Evolutionary conservation across 2,888 invertebrate genomes (phyloP).

Genomic region (Trileptium ribeirensis): DNA sequence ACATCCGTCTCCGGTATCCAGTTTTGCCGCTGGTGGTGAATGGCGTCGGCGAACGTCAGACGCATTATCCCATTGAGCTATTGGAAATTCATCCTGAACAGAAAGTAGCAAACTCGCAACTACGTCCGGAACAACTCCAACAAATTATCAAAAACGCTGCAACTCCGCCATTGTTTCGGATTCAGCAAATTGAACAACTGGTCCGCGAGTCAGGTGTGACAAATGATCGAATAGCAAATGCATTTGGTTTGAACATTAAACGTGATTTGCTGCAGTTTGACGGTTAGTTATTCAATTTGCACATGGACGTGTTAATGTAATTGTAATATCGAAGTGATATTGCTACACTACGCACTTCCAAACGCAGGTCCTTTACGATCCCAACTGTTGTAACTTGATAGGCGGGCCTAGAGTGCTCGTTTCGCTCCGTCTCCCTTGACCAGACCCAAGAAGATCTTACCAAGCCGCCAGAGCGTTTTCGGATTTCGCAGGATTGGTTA

Average conservation of each 20-base stretch:
- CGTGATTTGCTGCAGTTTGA: not conserved
- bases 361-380: too few species aligned
- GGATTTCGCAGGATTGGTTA: too few species aligned
- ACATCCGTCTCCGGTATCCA: constrained; percentile 19
- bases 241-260: not conserved
- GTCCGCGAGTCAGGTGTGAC: not conserved
- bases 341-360: too few species aligned
- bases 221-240: not conserved
- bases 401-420: too few species aligned
- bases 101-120: constrained; percentile 29
- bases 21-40: constrained; percentile 29
- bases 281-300: too few species aligned
- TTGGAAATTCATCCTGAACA: constrained; percentile 28
- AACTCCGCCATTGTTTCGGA: not conserved
- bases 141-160: constrained; percentile 14
- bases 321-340: too few species aligned
- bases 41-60: not conserved
- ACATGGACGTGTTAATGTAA: too few species aligned
- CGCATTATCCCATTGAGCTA: constrained; percentile 30
- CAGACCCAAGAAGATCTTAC: too few species aligned
- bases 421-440: too few species aligned
- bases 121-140: constrained; percentile 24
- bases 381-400: too few species aligned
- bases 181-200: not conserved
- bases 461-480: too few species aligned